A percentile compares a stretch with the other conserved stretches of the same genome.
These are phyloP conservation scores for Chrysogorgia sp. DNA, from an alignment of 92 coral and sea anemone species.

Conservation along the genomic window DNA sequence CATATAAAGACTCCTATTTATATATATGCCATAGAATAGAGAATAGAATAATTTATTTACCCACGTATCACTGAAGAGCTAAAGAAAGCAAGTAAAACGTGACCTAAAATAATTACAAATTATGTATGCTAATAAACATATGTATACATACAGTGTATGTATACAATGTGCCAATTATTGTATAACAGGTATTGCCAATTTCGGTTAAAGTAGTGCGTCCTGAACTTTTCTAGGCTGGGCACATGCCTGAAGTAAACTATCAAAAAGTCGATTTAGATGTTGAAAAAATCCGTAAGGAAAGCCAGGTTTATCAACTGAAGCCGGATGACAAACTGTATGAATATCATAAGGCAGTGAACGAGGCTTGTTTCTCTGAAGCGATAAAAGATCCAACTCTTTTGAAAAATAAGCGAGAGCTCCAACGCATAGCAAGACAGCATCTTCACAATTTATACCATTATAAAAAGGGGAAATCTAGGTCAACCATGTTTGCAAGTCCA, in stretches of 20 bases:
- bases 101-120: too few species aligned
- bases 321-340: constrained; percentile 38
- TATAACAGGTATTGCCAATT: neutral
- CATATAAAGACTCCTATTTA: too few species aligned
- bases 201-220: neutral
- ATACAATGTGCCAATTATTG: neutral
- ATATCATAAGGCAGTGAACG: constrained; percentile 49
- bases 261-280: neutral
- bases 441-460: constrained; percentile 48
- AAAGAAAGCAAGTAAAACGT: too few species aligned
- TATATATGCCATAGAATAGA: too few species aligned
- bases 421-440: constrained; percentile 47
- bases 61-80: too few species aligned
- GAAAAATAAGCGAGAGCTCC: constrained; percentile 45
- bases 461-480: too few species aligned
- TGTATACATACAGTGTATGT: neutral
- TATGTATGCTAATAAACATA: too few species aligned
- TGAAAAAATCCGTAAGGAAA: too few species aligned
- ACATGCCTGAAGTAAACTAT: neutral
- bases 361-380: constrained; percentile 45
- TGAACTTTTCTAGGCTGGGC: neutral
- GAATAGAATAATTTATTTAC: too few species aligned
- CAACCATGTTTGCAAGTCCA: too few species aligned
- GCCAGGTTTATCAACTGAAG: constrained; percentile 36
- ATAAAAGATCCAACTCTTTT: constrained; percentile 57